Evolutionary conservation across 2,797 vertebrate genomes (phyloP).

Genomic region (Schizopygopsis pylzovi): DNA sequence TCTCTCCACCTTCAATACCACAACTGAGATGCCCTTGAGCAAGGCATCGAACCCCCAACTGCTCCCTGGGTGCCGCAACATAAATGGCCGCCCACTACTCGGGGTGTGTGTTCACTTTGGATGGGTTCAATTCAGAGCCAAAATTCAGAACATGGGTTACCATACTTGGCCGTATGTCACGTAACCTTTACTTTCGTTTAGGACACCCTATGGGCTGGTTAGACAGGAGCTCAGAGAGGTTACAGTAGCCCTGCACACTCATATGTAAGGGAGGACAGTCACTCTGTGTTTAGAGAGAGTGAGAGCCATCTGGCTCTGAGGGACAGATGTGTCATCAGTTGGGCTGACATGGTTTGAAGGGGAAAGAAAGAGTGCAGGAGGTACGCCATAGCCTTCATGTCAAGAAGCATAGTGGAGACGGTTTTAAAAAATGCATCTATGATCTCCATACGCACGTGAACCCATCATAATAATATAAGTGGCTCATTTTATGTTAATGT

Average conservation of each 20-base stretch:
- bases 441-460: neutral
- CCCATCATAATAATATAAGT: neutral
- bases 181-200: neutral
- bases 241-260: constrained; percentile 23
- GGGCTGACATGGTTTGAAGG: neutral
- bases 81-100: too few relatives aligned
- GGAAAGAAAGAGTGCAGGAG: neutral
- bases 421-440: neutral
- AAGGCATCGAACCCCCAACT: too few relatives aligned
- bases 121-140: too few relatives aligned
- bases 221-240: constrained; percentile 6
- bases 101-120: too few relatives aligned
- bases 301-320: neutral
- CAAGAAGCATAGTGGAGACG: neutral
- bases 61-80: too few relatives aligned
- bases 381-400: neutral
- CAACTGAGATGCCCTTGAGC: too few relatives aligned
- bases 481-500: neutral
- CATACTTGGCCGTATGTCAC: too few relatives aligned
- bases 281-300: constrained; percentile 14
- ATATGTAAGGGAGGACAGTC: neutral
- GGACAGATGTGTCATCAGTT: constrained; percentile 28
- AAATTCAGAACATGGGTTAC: too few relatives aligned
- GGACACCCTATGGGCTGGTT: neutral
- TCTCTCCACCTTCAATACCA: too few relatives aligned